Evolutionary conservation across 92 coral and sea anemone genomes (phyloP).

Genomic region (Siderastrea siderea): DNA sequence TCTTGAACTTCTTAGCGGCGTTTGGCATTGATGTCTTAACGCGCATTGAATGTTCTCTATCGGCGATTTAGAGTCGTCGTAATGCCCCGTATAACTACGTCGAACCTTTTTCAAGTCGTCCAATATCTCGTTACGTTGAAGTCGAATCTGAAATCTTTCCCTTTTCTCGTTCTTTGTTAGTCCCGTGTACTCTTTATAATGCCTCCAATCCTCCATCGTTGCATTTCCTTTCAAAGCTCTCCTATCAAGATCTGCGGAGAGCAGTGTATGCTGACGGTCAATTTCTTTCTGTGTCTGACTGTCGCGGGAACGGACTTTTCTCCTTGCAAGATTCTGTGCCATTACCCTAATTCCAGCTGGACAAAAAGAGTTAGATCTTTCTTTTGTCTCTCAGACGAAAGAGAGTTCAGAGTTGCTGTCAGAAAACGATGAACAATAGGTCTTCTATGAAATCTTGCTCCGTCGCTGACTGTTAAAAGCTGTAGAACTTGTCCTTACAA

Average conservation of each 20-base stretch:
- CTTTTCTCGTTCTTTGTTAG: slow-evolving; percentile 78
- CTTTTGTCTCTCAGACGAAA: slow-evolving; percentile 38
- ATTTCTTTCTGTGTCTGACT: slow-evolving; percentile 70
- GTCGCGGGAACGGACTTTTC: slow-evolving; percentile 8
- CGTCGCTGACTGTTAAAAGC: background rate
- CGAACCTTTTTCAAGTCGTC: slow-evolving; percentile 80
- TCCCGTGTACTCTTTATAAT: slow-evolving; percentile 58
- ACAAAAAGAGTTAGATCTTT: slow-evolving; percentile 4
- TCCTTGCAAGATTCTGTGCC: slow-evolving; percentile 8
- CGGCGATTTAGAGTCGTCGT: slow-evolving; percentile 80
- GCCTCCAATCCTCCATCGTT: slow-evolving; percentile 78
- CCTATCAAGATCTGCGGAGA: slow-evolving; percentile 81
- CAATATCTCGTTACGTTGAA: slow-evolving; percentile 69
- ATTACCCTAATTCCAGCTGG: background rate
- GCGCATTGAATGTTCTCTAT: slow-evolving; percentile 88
- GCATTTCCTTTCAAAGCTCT: slow-evolving; percentile 84
- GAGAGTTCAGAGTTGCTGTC: background rate
- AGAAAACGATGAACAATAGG: background rate
- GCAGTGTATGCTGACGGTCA: slow-evolving; percentile 80
- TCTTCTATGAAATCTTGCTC: background rate
- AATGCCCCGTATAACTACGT: slow-evolving; percentile 81
- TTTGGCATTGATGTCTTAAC: slow-evolving; percentile 60
- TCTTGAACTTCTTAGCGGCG: slow-evolving; percentile 74
- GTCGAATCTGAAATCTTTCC: slow-evolving; percentile 66
- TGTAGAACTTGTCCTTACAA: background rate